Conservation (phyloP, 2,797 vertebrate species). For the Clarias pachynema region DNA sequence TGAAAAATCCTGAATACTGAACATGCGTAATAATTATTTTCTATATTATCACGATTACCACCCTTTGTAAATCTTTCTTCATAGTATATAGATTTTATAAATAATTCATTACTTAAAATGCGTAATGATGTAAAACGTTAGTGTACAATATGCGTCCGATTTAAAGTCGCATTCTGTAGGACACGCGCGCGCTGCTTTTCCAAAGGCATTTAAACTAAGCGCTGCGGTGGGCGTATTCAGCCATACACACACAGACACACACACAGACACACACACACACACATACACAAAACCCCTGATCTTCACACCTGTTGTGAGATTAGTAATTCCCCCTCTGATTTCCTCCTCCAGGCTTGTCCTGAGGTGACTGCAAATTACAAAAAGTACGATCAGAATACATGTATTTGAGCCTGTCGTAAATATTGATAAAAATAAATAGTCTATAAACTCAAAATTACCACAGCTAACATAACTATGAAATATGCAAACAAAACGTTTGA, state of each 20-base stretch:
- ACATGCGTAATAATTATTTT: not conserved
- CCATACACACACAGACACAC: conserved; percentile 25
- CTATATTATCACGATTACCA: not conserved
- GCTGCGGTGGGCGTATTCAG: conserved; percentile 41
- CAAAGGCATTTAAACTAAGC: conserved; percentile 52
- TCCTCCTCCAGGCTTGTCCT: conserved; percentile 26
- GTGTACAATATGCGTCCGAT: not conserved
- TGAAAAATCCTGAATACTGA: not conserved
- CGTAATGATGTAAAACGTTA: not conserved
- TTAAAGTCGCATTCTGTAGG: conserved; percentile 8
- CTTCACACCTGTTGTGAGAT: conserved; percentile 77
- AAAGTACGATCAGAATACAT: conserved; percentile 9
- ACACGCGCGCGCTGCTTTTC: conserved; percentile 34
- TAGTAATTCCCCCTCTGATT: conserved; percentile 44
- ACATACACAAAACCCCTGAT: conserved; percentile 52
- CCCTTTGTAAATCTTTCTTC: not conserved
- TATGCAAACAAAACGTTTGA: not conserved
- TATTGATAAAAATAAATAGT: not conserved
- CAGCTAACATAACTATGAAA: not conserved
- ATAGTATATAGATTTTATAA: not conserved
- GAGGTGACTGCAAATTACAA: conserved; percentile 25
- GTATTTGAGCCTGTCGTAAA: not conserved
- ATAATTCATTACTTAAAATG: not conserved
- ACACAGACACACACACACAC: conserved; percentile 46
- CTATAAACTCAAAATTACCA: not conserved